Evolutionary conservation across 2,797 vertebrate species (phyloP), one percentile per base, ranked within the genome.

Genomic region (Gallirallus australis): DNA sequence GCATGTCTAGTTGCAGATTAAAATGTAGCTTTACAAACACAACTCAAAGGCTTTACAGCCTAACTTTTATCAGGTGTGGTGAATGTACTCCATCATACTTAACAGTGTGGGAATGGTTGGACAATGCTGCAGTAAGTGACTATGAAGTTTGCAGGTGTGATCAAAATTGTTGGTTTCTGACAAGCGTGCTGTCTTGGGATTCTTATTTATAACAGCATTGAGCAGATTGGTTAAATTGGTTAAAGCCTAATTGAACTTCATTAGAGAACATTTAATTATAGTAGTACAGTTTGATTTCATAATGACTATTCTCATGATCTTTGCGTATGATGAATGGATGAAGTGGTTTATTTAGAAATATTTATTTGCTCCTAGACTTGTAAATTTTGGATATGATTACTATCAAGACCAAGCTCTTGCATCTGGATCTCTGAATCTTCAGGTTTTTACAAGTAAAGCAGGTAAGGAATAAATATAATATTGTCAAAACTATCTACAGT

Each of bases 361-460:
- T 96, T 47, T 92, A 60, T 91, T 96, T 86, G 54, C 66, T 40
- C 89, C 54, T 71, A 99, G 99, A 91, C 98, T 99, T 96, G 98
- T 98, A 71, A 98, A 99, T 97, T 98, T 99, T 91, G 99, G 99
- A 64, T 99, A 98, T 89, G 98, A 98, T 95, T 97, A 97, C 96
- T 97, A 92, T 97, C 96, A 98, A 94, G 96, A 94, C 18, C 96
- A 97, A 91, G 98, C 95, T 73, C 93, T 94, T 40, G 94, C 96
- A 90, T 73, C 96, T 45, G 96, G 98, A 71, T 96, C 94, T 48
- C 78, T 98, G 66, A 98, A 98, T 90, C 97, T 99, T 90, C 97
- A 98, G 54, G 97, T 99, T 89, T 99, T 99, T 96, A 99, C 99
- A 95, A 99, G 97, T 97, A 97, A 85, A 97, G 97, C 98, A 98